These are phyloP conservation scores for Tamias sibiricus DNA, from an alignment of 2,113 vertebrate species.

Conservation along the genomic window DNA sequence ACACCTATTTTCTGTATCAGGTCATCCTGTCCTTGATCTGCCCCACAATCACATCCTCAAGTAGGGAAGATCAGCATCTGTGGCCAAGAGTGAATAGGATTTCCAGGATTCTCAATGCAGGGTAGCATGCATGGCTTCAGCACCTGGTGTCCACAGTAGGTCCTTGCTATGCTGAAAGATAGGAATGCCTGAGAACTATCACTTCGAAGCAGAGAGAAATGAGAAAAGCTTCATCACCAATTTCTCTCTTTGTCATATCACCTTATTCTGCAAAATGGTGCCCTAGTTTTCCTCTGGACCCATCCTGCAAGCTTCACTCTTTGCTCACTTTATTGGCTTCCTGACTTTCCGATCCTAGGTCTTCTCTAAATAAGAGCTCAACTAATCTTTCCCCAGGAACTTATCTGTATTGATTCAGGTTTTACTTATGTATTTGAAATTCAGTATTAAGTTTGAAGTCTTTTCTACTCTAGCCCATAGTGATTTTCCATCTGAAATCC, in stretches of 20 bases:
- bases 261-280: rapidly evolving
- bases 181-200: background rate
- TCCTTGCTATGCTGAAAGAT: background rate
- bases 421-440: background rate
- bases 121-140: background rate
- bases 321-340: background rate
- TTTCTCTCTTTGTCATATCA: background rate
- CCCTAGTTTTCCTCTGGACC: background rate
- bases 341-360: background rate
- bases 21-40: rapidly evolving
- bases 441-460: background rate
- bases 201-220: background rate
- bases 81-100: background rate
- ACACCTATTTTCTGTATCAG: background rate
- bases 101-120: background rate
- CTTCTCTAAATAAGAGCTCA: background rate
- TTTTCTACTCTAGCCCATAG: background rate
- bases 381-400: background rate
- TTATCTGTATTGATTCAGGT: background rate
- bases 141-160: background rate
- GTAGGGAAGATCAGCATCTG: background rate
- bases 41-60: rapidly evolving
- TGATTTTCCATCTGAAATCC: background rate
- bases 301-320: background rate
- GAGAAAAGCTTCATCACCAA: background rate